Evolutionary conservation across 2,888 invertebrate genomes (phyloP), one percentile per base, ranked within the genome.

Genomic region (Monopis laevigella): DNA sequence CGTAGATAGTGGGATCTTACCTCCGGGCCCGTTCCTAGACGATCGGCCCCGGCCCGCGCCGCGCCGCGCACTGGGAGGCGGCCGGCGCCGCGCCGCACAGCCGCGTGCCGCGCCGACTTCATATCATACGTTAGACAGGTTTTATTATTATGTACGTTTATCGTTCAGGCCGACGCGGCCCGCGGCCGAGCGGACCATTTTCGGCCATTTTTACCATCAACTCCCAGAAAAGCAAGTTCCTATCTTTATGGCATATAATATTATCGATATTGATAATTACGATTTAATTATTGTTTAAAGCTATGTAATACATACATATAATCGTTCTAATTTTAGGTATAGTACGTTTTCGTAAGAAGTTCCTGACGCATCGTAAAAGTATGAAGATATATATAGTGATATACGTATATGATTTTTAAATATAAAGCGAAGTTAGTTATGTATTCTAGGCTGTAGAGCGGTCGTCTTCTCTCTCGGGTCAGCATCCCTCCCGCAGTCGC

Each of bases 241-340:
- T 82, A 82, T 82, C 81, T 82, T 81, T 81, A 82, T 82, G 81
- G 80, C 81, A 82, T 82, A 82, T 82, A 82, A 81, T 81, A 81
- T 80, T 81, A 81, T 81, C 80, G 78, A 78, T 80, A 82, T 78
- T 81, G 81, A 78, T 82, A 80, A 81, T 80, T 82, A 82, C 81
- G 78, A 77, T 81, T 80, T 80, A 81, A 81, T 81, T 78, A 80
- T 80, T 81, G 82, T 82, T 82, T 81, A 81, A 81, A 80, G 81
- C 81, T 82, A 82, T 81, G 81, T 82, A 81, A 81, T 81, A 80
- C 81, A 81, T 81, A 81, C 81, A 77, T 82, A 81, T 82, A 82
- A 82, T 81, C 81, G 78, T 78, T 80, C 77, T 80, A 80, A 78
- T 77, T 75, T 80, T 82, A 81, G 80, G 70, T 70, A 78, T 80